A percentile compares a stretch with the other conserved stretches of the same genome.
phyloP scores from a whole-genome alignment of 2,888 invertebrate species.

The Tenthredo scrophulariae region DNA sequence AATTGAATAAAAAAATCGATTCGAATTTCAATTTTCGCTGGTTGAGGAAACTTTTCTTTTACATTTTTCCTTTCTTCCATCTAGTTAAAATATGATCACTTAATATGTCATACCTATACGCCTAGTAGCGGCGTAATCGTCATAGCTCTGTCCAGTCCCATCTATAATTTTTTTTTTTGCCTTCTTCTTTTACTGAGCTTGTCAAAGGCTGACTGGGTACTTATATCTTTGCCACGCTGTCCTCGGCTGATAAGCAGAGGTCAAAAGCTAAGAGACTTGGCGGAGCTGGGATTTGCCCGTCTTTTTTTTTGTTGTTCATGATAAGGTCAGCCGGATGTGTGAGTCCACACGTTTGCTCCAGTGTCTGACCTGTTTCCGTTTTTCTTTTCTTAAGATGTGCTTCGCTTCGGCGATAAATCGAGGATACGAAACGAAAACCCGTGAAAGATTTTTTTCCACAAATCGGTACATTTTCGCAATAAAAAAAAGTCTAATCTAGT shows the following conservation, averaged over 20 bases:
- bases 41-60: not conserved
- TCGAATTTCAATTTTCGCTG: not conserved
- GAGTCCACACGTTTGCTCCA: conserved; percentile 6
- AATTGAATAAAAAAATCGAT: not conserved
- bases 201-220: conserved; percentile 26
- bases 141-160: not conserved
- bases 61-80: not conserved
- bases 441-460: not conserved
- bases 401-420: not conserved
- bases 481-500: not conserved
- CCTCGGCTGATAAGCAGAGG: conserved; percentile 46
- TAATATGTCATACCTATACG: not conserved
- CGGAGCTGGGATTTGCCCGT: conserved; percentile 9
- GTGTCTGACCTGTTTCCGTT: conserved; percentile 39
- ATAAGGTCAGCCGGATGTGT: conserved; percentile 41
- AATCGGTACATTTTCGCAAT: not conserved
- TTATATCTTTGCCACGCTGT: conserved; percentile 20
- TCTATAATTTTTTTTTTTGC: not conserved
- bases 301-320: conserved; percentile 15
- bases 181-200: not conserved
- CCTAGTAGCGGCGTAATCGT: not conserved
- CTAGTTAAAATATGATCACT: not conserved
- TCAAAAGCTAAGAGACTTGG: conserved; percentile 33
- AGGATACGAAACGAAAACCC: not conserved
- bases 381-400: conserved; percentile 19